Conservation (phyloP, 2,797 vertebrate genomes). For the Sebastes baramenuke region DNA sequence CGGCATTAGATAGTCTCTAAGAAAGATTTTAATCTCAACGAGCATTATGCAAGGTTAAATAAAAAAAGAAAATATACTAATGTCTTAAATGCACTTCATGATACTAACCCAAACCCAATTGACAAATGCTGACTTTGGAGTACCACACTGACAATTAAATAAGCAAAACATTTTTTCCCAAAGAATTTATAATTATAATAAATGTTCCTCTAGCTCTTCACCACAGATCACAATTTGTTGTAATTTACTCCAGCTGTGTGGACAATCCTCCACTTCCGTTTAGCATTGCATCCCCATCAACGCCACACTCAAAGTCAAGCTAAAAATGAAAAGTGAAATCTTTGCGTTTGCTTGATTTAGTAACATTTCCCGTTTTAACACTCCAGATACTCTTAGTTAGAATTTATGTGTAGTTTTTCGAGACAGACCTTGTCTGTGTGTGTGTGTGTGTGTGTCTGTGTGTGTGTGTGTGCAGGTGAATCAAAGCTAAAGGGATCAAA, state of each 20-base stretch:
- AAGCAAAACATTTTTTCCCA: constrained; percentile 23
- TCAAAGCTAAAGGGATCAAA: constrained; percentile 32
- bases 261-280: neutral
- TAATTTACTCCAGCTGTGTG: constrained; percentile 20
- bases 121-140: neutral
- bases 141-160: constrained; percentile 1
- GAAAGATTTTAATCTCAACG: neutral
- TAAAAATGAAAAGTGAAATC: neutral
- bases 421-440: neutral
- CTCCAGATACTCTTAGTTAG: neutral
- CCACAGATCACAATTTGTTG: constrained; percentile 12
- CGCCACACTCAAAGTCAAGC: neutral
- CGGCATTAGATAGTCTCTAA: neutral
- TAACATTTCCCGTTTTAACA: neutral
- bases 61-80: neutral
- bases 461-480: constrained; percentile 6
- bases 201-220: neutral
- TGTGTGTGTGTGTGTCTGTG: neutral
- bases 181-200: neutral
- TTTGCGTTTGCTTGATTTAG: neutral
- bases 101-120: neutral
- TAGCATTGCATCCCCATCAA: neutral
- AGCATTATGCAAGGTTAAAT: neutral
- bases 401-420: neutral
- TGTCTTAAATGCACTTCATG: neutral